These are phyloP conservation scores for Chelonia mydas DNA, from an alignment of 2,797 vertebrate genomes.

Conservation along the genomic window DNA sequence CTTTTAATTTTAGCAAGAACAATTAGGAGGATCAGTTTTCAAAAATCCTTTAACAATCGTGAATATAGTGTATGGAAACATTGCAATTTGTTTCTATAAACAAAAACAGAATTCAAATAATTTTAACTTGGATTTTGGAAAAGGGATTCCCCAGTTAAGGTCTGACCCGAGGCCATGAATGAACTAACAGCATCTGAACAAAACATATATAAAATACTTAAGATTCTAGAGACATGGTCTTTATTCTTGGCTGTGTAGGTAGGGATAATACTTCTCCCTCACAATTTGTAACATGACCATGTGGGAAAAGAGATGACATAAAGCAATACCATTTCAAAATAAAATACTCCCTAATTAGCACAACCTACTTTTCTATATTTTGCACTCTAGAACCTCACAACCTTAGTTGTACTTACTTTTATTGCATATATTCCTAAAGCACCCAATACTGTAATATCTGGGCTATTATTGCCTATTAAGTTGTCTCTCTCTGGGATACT, in stretches of 20 bases:
- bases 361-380: neutral
- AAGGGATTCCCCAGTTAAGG: neutral
- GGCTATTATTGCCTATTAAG: conserved; percentile 33
- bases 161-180: neutral
- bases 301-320: fast-evolving
- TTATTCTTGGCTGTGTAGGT: neutral
- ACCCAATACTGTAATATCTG: neutral
- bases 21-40: neutral
- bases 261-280: neutral
- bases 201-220: neutral
- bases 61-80: neutral
- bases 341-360: neutral
- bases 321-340: neutral
- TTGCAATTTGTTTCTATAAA: neutral
- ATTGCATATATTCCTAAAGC: conserved; percentile 2
- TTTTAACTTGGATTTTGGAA: neutral
- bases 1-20: neutral
- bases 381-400: neutral
- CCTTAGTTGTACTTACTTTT: neutral
- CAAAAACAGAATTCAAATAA: neutral
- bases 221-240: fast-evolving
- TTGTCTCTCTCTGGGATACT: conserved; percentile 16
- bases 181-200: neutral
- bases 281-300: neutral
- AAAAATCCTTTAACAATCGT: neutral